Conservation (phyloP, 2,888 invertebrate species). For the Bibio marci region DNA sequence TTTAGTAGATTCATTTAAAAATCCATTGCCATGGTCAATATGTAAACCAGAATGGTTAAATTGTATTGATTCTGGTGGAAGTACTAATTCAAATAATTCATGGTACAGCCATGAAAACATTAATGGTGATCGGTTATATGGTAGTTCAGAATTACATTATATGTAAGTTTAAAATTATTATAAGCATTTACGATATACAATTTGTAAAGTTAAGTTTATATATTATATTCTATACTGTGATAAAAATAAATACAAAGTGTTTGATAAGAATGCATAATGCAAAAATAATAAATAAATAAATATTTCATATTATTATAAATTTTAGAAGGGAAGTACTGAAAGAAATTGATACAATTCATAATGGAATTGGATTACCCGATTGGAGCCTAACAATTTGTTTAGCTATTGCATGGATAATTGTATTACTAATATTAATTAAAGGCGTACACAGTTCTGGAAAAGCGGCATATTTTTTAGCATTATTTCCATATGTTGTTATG, state of each 20-base stretch:
- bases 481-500: conserved; percentile 47
- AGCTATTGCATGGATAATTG: conserved; percentile 33
- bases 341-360: conserved; percentile 31
- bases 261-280: too few relatives aligned
- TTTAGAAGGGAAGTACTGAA: conserved; percentile 33
- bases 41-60: conserved; percentile 36
- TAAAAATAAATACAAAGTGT: too few relatives aligned
- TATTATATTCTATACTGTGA: too few relatives aligned
- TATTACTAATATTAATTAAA: conserved; percentile 33
- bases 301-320: neutral
- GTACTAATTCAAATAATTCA: neutral
- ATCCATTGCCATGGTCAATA: conserved; percentile 43
- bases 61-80: conserved; percentile 21
- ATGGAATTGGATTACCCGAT: conserved; percentile 37
- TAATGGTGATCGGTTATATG: conserved; percentile 19
- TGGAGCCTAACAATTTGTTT: conserved; percentile 36
- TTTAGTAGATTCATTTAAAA: conserved; percentile 40
- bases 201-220: too few relatives aligned
- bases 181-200: too few relatives aligned
- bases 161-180: conserved; percentile 32
- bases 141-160: conserved; percentile 34
- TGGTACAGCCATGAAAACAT: neutral
- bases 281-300: too few relatives aligned
- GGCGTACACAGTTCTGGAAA: conserved; percentile 43
- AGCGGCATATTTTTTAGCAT: conserved; percentile 51